Evolutionary conservation across 2,113 vertebrate genomes (phyloP).

Genomic region (Megaceryle torquata): DNA sequence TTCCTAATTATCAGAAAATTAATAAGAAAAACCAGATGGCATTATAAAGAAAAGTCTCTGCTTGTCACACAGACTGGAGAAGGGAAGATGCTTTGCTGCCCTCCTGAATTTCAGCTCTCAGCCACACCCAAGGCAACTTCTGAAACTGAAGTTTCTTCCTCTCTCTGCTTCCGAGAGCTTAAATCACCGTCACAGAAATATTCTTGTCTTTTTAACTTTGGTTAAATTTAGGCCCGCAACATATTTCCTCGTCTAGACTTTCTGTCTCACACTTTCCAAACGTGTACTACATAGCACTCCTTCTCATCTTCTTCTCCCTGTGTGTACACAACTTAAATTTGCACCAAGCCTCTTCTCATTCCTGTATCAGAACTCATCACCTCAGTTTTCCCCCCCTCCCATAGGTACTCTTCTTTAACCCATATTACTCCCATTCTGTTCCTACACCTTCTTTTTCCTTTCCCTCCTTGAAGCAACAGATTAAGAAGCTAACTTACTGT

Average conservation of each 20-base stretch:
- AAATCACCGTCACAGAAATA: not conserved
- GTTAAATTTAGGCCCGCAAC: constrained; percentile 45
- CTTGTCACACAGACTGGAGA: not conserved
- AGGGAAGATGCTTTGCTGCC: not conserved
- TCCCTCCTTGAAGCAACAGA: not conserved
- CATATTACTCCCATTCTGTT: not conserved
- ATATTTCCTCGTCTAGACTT: constrained; percentile 48
- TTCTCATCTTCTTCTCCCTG: not conserved
- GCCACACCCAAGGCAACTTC: not conserved
- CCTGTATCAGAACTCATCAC: not conserved
- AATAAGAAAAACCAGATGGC: accelerated
- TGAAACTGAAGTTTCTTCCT: not conserved
- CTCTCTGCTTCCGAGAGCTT: not conserved
- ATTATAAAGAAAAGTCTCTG: not conserved
- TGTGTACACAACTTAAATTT: not conserved
- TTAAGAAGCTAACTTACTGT: not conserved
- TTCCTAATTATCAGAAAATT: not conserved
- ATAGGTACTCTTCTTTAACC: not conserved
- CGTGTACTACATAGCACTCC: not conserved
- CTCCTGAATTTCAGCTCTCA: not conserved
- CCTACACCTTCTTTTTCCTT: not conserved
- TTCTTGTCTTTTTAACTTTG: not conserved
- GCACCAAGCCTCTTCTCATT: not conserved
- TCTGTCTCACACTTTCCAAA: constrained; percentile 5
- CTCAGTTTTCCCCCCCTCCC: not conserved